These are phyloP conservation scores for Agrotis puta DNA, from an alignment of 2,888 invertebrate genomes.

Conservation along the genomic window DNA sequence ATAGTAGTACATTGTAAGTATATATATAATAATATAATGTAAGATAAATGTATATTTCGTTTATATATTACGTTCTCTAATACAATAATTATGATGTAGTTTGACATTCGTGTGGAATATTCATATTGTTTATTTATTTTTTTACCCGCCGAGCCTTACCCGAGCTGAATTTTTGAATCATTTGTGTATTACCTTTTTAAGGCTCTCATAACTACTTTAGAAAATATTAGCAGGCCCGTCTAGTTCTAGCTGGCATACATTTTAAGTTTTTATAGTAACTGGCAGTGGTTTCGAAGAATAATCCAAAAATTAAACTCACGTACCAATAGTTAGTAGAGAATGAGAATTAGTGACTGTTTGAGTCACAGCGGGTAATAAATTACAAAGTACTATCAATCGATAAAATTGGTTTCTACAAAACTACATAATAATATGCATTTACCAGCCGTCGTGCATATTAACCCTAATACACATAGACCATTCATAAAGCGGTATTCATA, in stretches of 20 bases:
- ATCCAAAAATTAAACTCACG: slow-evolving; percentile 26
- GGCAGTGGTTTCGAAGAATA: neutral
- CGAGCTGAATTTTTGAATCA: slow-evolving; percentile 20
- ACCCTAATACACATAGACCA: slow-evolving; percentile 71
- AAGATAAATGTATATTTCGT: slow-evolving; percentile 67
- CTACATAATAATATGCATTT: slow-evolving; percentile 73
- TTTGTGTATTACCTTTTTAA: slow-evolving; percentile 19
- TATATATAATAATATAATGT: slow-evolving; percentile 48
- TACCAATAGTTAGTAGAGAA: neutral
- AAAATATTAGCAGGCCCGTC: neutral
- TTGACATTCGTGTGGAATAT: slow-evolving; percentile 56
- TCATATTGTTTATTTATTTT: slow-evolving; percentile 10
- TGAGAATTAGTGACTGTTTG: neutral
- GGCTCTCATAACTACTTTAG: neutral
- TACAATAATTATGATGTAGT: slow-evolving; percentile 47
- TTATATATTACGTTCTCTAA: slow-evolving; percentile 52
- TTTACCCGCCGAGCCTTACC: slow-evolving; percentile 40
- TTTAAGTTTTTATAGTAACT: neutral
- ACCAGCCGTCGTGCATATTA: slow-evolving; percentile 78
- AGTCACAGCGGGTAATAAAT: slow-evolving; percentile 33
- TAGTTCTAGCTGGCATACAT: neutral
- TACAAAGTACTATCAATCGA: slow-evolving; percentile 15
- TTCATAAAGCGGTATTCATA: slow-evolving; percentile 63
- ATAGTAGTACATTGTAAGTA: slow-evolving; percentile 45
- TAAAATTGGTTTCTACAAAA: slow-evolving; percentile 32